These are phyloP conservation scores for Catagonus wagneri DNA, from an alignment of 2,113 vertebrate genomes.

Conservation along the genomic window DNA sequence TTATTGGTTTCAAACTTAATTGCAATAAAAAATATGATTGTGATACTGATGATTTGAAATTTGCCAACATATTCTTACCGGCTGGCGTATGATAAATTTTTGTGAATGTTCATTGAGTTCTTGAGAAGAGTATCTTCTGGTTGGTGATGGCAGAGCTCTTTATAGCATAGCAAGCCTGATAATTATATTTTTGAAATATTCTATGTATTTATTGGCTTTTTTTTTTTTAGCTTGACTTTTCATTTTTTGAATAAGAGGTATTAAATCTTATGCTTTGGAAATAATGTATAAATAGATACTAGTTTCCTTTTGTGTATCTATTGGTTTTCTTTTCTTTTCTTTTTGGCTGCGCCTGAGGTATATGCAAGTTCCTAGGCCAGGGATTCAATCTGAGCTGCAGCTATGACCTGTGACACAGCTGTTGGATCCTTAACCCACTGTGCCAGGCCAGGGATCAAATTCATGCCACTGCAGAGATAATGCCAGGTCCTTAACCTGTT, in stretches of 20 bases:
- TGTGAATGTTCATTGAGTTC: neutral
- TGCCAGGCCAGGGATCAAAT: too few species aligned
- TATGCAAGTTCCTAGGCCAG: too few species aligned
- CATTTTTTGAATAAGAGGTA: neutral
- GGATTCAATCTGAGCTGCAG: too few species aligned
- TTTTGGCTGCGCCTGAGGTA: too few species aligned
- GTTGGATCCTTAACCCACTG: too few species aligned
- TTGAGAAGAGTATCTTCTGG: neutral
- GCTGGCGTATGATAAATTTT: neutral
- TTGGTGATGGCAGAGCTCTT: neutral
- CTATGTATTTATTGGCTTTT: neutral
- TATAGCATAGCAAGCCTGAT: neutral
- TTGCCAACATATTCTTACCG: neutral
- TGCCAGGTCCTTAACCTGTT: too few species aligned
- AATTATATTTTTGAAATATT: neutral
- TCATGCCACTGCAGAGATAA: too few species aligned
- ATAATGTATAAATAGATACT: neutral
- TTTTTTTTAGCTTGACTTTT: neutral
- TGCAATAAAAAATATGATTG: neutral
- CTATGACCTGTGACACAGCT: too few species aligned
- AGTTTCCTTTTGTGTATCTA: neutral
- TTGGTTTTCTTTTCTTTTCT: neutral
- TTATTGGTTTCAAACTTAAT: neutral
- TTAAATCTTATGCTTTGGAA: neutral
- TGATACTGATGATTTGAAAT: neutral